Evolutionary conservation across 1,140 invertebrate species (phyloP).

Genomic region (Drosophila ambigua): DNA sequence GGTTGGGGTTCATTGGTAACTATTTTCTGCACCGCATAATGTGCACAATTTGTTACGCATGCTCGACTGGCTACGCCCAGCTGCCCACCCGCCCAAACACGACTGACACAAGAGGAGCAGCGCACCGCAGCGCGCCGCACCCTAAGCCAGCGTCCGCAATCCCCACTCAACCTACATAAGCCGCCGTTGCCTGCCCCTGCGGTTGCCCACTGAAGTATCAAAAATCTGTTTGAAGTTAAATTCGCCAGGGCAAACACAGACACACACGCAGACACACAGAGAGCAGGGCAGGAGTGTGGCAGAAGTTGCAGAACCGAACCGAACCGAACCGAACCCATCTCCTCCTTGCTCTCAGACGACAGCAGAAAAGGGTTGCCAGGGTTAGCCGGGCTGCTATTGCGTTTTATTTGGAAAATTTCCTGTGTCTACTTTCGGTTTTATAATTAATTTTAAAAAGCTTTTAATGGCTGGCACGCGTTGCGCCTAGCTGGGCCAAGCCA

Average conservation of each 20-base stretch:
- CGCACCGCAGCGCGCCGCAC: neutral
- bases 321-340: neutral
- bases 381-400: slow-evolving; percentile 12
- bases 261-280: slow-evolving; percentile 1
- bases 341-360: too few relatives aligned
- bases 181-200: slow-evolving; percentile 15
- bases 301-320: neutral
- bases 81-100: too few relatives aligned
- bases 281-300: neutral
- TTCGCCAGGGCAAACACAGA: slow-evolving; percentile 22
- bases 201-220: slow-evolving; percentile 61
- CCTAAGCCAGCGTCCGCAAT: too few relatives aligned
- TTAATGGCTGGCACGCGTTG: slow-evolving; percentile 73
- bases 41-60: slow-evolving; percentile 63
- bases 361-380: slow-evolving; percentile 71
- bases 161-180: neutral
- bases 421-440: slow-evolving; percentile 76
- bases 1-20: slow-evolving; percentile 16
- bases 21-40: slow-evolving; percentile 54
- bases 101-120: neutral
- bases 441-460: slow-evolving; percentile 82
- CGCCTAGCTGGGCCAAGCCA: slow-evolving; percentile 5
- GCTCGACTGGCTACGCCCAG: slow-evolving; percentile 48
- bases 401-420: slow-evolving; percentile 56
- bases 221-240: slow-evolving; percentile 66